Percentiles rank a stretch among this genome's conserved stretches.
phyloP scores from a whole-genome alignment of 2,113 vertebrate genomes.

The Eclectus roratus region DNA sequence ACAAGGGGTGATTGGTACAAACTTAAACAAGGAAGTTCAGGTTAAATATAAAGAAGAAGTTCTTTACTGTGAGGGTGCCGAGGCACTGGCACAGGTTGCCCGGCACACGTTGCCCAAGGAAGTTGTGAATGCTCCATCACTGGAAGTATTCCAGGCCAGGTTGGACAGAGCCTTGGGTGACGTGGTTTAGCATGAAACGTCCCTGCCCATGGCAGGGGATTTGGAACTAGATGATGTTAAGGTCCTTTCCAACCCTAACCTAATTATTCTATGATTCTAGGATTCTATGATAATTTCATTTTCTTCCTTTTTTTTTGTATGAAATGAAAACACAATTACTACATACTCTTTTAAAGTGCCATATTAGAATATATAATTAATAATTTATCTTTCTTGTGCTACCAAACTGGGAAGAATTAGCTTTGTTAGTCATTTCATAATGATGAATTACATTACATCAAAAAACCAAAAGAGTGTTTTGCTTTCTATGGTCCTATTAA shows the following conservation, averaged over 20 bases:
- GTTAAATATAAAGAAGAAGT: not conserved
- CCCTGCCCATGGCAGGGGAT: not conserved
- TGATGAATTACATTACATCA: not conserved
- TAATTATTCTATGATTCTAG: not conserved
- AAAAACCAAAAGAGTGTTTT: not conserved
- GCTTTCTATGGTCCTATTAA: not conserved
- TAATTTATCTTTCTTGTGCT: not conserved
- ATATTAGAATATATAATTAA: not conserved
- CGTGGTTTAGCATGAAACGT: not conserved
- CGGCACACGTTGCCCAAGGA: no score
- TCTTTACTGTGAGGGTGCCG: not conserved
- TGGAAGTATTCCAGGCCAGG: not conserved
- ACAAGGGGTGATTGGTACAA: not conserved
- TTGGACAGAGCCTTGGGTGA: not conserved
- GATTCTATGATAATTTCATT: not conserved
- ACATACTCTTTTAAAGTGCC: rapidly evolving
- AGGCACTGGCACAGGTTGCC: not conserved
- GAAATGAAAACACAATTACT: not conserved
- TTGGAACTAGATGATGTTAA: not conserved
- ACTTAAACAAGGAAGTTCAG: not conserved
- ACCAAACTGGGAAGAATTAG: not conserved
- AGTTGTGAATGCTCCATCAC: not conserved
- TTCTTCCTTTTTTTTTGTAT: not conserved
- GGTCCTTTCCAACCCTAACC: not conserved
- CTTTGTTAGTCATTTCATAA: not conserved